Conservation (phyloP, 37 sponge, comb jelly and placozoan genomes). For the Chondrosia reniformis region DNA sequence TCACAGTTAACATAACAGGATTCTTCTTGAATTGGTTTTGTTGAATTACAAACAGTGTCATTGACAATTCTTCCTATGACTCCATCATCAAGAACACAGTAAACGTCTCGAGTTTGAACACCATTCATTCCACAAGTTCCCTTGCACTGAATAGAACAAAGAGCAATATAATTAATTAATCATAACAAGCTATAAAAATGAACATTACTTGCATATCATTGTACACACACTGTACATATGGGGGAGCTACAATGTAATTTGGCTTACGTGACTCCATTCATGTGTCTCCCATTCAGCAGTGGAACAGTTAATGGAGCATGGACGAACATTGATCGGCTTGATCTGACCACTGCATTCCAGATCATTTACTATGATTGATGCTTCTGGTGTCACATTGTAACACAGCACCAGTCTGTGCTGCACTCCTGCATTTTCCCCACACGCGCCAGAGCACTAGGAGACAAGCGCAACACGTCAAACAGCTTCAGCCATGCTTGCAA, state of each 20-base stretch:
- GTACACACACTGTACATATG: neutral
- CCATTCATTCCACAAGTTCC: neutral
- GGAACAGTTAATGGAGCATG: neutral
- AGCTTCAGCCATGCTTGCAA: neutral
- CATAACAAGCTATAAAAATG: neutral
- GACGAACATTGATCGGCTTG: neutral
- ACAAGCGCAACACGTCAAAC: neutral
- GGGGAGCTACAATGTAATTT: neutral
- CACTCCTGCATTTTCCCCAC: neutral
- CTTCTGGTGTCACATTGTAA: neutral
- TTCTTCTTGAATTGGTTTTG: no score
- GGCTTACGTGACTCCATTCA: slow-evolving; percentile 28
- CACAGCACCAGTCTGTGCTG: neutral
- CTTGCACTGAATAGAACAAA: neutral
- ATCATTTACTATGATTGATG: neutral
- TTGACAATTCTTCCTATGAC: no score
- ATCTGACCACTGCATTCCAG: neutral
- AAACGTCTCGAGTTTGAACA: neutral
- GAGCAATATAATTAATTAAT: neutral
- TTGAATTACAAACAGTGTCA: neutral
- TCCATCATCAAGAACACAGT: neutral
- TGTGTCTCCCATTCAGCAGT: neutral
- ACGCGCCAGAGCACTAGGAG: neutral
- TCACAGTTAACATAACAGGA: no score
- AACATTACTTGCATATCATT: neutral